Percentiles rank a stretch among this genome's conserved stretches.
These are phyloP conservation scores for Oriolus oriolus DNA, from an alignment of 2,113 vertebrate genomes.

Conservation along the genomic window DNA sequence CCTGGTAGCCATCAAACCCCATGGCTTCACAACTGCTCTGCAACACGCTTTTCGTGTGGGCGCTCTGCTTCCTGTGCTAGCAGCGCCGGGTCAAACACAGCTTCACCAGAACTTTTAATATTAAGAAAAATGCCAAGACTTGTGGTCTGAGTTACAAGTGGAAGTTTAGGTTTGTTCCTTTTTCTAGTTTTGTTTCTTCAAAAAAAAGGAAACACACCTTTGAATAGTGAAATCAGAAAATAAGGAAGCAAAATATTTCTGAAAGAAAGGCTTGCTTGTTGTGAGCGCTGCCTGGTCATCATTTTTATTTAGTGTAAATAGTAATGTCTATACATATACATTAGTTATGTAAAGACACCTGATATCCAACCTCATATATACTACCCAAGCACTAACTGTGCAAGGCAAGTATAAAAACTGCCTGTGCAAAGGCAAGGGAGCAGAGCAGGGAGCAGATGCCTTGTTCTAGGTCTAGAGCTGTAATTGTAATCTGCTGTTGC, in stretches of 20 bases:
- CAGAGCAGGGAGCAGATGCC: background rate
- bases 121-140: background rate
- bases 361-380: background rate
- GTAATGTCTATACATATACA: background rate
- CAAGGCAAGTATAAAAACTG: background rate
- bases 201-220: constrained; percentile 46
- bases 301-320: background rate
- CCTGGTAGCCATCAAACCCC: background rate
- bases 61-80: background rate
- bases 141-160: background rate
- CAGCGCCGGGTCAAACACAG: fast-evolving
- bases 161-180: constrained; percentile 17
- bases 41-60: background rate
- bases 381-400: background rate
- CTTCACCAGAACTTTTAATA: background rate
- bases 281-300: background rate
- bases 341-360: background rate
- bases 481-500: background rate
- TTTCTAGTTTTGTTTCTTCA: constrained; percentile 54
- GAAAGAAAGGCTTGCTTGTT: background rate
- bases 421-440: background rate
- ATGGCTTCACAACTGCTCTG: background rate
- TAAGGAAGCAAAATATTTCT: background rate
- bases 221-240: constrained; percentile 36
- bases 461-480: background rate